Evolutionary conservation across 2,797 vertebrate genomes (phyloP), one percentile per base, ranked within the genome.

Genomic region (Chloroceryle inda): DNA sequence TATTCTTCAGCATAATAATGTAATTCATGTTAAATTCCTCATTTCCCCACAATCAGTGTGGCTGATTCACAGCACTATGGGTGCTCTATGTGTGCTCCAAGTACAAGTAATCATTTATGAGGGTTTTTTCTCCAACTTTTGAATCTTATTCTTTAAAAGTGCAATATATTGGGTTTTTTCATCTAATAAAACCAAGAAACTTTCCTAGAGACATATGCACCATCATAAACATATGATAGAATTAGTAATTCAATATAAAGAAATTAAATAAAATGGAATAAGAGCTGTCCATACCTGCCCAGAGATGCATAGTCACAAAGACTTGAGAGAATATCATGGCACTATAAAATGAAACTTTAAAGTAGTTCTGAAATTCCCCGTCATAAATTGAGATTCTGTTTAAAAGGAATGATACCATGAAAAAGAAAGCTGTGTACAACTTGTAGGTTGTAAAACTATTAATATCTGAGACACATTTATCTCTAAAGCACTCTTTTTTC

Each of bases 31-130:
- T 76, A 85, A 23, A 37, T 71, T 89, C 88, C 44, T 73, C 66
- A 81, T 85, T 84, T 88, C 33, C 33, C 47, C 47, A 40, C 42
- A 82, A 55, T 38, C 45, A 84, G 16, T 2, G 0, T 31, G 40
- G 45, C 62, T 50, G 63, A 9, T 59, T 78, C 69, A 81, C 35
- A 75, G 42, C 21, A 38, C 23, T 81, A 14, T 20, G 31, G n/a
- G 9, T 85, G 42, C 50, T 85, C n/a, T 77, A 2, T 0, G 3
- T n/a, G 20, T 23, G 21, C n/a, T 92, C 45, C 45, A 61, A 66
- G 19, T 45, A 74, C 11, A 52, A 78, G 45, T 50, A 84, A 88
- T 59, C 21, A 73, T 81, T 93, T 86, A 31, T 44, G 44, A 92
- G n/a, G 9, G 0, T 79, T 40, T 72, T 63, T 49, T 12, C 33